phyloP scores from a whole-genome alignment of 2,113 vertebrate species.

The Cygnus buccinator region DNA sequence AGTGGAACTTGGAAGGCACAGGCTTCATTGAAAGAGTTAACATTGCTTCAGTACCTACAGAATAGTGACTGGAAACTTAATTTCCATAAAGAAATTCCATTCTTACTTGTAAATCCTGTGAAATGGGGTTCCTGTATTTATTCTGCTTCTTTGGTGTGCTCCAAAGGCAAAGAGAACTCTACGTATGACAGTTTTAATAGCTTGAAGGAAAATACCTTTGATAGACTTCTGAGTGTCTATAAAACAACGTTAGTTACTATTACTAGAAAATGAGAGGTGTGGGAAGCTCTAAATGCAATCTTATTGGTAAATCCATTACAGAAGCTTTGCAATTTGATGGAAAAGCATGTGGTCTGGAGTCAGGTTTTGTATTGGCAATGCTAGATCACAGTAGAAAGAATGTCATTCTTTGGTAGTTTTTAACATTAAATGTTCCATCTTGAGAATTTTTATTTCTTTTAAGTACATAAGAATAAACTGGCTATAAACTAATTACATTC shows the following conservation, averaged over 20 bases:
- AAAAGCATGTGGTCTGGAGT: neutral
- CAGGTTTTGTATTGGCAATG: accelerated
- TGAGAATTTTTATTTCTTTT: neutral
- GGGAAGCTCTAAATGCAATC: neutral
- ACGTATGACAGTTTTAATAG: neutral
- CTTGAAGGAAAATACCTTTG: neutral
- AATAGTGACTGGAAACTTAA: neutral
- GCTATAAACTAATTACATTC: accelerated
- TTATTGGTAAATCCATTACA: neutral
- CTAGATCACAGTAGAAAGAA: neutral
- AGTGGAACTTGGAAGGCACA: neutral
- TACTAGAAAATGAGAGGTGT: neutral
- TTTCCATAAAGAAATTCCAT: neutral
- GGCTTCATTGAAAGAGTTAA: neutral
- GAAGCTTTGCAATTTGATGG: neutral
- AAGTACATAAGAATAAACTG: neutral
- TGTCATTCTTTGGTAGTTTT: neutral
- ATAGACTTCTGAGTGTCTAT: neutral
- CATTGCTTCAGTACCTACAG: neutral
- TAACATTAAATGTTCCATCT: neutral
- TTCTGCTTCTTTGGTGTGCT: neutral
- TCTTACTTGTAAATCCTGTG: neutral
- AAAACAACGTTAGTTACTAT: neutral
- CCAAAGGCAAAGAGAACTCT: neutral
- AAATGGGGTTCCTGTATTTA: neutral